phyloP scores from a whole-genome alignment of 53 echinoderm and acorn worm species.

The Zoroaster sp. region DNA sequence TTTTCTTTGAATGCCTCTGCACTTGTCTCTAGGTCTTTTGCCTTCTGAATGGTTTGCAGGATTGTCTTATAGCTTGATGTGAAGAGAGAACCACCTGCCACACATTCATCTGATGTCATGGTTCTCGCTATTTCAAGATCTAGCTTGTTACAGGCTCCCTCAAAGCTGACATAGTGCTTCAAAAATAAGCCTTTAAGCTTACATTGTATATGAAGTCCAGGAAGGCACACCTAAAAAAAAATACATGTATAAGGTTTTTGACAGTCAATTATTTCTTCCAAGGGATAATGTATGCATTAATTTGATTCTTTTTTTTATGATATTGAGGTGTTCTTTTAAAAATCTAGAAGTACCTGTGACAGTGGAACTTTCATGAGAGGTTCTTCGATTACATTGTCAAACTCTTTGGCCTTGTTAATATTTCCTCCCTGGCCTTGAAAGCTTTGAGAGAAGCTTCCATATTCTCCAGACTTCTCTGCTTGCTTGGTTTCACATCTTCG shows the following conservation, averaged over 20 bases:
- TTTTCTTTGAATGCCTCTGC: background rate
- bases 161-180: background rate
- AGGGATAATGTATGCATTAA: background rate
- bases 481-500: background rate
- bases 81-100: background rate
- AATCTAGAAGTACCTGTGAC: background rate
- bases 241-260: background rate
- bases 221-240: background rate
- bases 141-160: background rate
- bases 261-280: background rate
- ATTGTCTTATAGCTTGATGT: background rate
- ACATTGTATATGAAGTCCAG: background rate
- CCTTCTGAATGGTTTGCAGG: background rate
- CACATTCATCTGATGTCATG: background rate
- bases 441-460: background rate
- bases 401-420: background rate
- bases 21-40: background rate
- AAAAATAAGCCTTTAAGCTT: background rate
- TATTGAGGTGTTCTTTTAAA: background rate
- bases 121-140: background rate
- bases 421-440: background rate
- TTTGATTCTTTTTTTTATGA: background rate
- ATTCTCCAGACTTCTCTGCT: background rate
- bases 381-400: background rate
- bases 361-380: background rate